phyloP scores from a whole-genome alignment of 2,113 vertebrate species.

The Sander vitreus region DNA sequence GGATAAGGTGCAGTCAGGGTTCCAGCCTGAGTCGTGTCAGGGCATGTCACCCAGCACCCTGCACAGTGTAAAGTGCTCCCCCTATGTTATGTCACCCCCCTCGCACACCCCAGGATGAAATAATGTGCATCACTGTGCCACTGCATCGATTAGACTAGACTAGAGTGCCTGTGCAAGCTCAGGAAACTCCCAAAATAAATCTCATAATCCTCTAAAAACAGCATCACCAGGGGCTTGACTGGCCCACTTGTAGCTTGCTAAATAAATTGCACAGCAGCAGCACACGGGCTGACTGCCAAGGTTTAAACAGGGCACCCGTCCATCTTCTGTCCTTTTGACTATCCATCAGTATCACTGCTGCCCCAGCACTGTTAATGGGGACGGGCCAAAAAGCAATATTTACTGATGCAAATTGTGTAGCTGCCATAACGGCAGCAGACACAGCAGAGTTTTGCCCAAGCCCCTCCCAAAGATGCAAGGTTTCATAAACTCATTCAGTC shows the following conservation, averaged over 20 bases:
- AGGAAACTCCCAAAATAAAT: constrained; percentile 69
- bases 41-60: constrained; percentile 23
- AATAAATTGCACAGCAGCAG: constrained; percentile 22
- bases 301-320: constrained; percentile 19
- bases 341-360: neutral
- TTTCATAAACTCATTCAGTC: neutral
- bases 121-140: constrained; percentile 26
- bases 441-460: neutral
- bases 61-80: neutral
- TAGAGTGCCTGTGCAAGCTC: neutral
- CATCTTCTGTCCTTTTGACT: neutral
- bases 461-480: neutral
- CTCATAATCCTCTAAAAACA: constrained; percentile 70
- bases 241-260: constrained; percentile 61
- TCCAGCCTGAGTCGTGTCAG: constrained; percentile 32
- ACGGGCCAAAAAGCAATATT: constrained; percentile 27
- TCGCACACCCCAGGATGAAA: constrained; percentile 35
- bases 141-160: constrained; percentile 24
- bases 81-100: constrained; percentile 65
- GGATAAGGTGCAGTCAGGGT: constrained; percentile 9
- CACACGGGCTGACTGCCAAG: neutral
- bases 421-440: neutral
- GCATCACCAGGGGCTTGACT: constrained; percentile 47
- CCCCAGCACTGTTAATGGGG: constrained; percentile 16
- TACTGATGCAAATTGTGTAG: constrained; percentile 10